A percentile compares a stretch with the other conserved stretches of the same genome.
phyloP scores from a whole-genome alignment of 1,140 invertebrate genomes.

The Trachymyrmex cornetzi region DNA sequence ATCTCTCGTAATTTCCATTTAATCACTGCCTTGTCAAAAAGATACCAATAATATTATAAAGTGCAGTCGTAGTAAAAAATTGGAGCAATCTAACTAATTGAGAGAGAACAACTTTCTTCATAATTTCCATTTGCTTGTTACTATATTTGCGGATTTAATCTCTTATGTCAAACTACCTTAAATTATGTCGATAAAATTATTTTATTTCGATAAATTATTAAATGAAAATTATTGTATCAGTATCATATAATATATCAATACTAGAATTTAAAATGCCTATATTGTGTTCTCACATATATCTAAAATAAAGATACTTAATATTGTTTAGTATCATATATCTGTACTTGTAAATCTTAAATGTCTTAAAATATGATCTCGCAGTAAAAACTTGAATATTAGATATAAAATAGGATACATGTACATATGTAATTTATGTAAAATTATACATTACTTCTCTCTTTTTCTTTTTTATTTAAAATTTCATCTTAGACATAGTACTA shows the following conservation, averaged over 20 bases:
- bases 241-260: too few species aligned
- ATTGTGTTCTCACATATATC: too few species aligned
- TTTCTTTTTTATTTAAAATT: neutral
- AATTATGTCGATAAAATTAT: neutral
- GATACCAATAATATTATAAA: slow-evolving; percentile 30
- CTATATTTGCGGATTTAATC: slow-evolving; percentile 7
- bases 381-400: neutral
- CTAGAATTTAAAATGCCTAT: too few species aligned
- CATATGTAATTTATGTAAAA: neutral
- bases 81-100: slow-evolving; percentile 3
- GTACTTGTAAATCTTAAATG: neutral
- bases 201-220: neutral
- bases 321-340: neutral
- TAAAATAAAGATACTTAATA: too few species aligned
- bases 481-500: neutral
- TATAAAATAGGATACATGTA: neutral
- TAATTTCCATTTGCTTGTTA: slow-evolving; percentile 3
- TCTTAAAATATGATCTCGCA: neutral
- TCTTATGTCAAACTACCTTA: neutral
- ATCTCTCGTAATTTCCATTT: slow-evolving; percentile 62
- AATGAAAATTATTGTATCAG: neutral
- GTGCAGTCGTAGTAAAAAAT: neutral
- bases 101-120: neutral
- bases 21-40: slow-evolving; percentile 35
- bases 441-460: neutral